These are phyloP conservation scores for Zapornia atra DNA, from an alignment of 2,113 vertebrate species.

Conservation along the genomic window DNA sequence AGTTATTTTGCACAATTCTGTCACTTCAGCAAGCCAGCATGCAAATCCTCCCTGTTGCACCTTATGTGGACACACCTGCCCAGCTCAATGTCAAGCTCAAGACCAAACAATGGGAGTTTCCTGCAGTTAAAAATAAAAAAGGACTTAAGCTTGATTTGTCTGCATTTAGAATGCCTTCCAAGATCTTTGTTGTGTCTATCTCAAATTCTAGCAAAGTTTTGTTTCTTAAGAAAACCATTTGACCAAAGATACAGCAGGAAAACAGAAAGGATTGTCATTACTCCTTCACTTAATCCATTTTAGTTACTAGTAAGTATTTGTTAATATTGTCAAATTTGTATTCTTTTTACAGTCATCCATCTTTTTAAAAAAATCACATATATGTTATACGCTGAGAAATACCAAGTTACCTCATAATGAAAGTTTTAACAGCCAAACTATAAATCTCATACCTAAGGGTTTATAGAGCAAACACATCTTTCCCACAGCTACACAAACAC, in stretches of 20 bases:
- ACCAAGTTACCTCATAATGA: neutral
- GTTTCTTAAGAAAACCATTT: neutral
- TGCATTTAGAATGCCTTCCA: neutral
- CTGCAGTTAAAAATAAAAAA: slow-evolving; percentile 19
- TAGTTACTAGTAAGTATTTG: neutral
- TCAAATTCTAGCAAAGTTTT: neutral
- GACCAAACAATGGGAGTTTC: neutral
- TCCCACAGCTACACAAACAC: slow-evolving; percentile 16
- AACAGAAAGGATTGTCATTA: neutral
- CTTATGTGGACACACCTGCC: slow-evolving; percentile 64
- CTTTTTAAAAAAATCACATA: neutral
- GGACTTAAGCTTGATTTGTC: neutral
- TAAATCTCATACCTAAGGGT: slow-evolving; percentile 40
- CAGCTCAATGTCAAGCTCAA: slow-evolving; percentile 9
- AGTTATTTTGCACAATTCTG: slow-evolving; percentile 65
- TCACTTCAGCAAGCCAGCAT: slow-evolving; percentile 63
- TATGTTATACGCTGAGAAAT: neutral
- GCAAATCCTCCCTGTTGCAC: slow-evolving; percentile 50
- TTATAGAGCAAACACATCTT: neutral
- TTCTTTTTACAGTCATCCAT: neutral
- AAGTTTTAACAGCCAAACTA: slow-evolving; percentile 33
- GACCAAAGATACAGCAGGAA: neutral
- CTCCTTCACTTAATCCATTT: neutral
- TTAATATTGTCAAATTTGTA: neutral
- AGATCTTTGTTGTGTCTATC: neutral